Base-by-base conservation (phyloP, 2,797 vertebrate species). In the Galaxias olidus region DNA sequence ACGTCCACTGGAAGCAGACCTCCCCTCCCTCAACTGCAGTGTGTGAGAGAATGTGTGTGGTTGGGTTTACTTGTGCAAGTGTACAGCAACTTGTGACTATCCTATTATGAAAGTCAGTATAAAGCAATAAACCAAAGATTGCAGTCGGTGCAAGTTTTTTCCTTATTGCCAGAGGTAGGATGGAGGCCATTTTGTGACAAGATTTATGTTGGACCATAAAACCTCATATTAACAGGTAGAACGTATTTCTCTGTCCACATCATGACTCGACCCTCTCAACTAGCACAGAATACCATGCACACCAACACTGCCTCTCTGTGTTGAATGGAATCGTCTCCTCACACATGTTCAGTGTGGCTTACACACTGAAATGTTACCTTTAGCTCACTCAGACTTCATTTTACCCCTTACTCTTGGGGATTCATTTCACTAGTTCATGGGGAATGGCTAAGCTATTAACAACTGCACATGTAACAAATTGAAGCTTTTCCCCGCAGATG, bases 191-290 rank as follows among this genome's bases (percentile, higher is more conserved):
- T 68, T 56, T 60, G 42, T 56, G 56, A 45, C 41, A 61, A n/a
- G 58, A 70, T 54, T 80, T 77, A 79, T 46, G 59, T 57, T 70
- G 62, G 51, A 30, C 48, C 51, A 80, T 81, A 72, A 82, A 81
- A 71, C 15, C n/a, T 4, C 55, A 68, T 30, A 65, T 59, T 62
- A 73, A 70, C 56, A 78, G 50, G 18, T 64, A 42, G 9, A 15
- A 69, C 51, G 51, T 69, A 47, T 42, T 14, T 56, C 56, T 66
- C 46, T 45, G 40, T 63, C 40, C 43, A 65, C 47, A 63, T 63
- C 61, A 14, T 66, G 46, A 53, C 17, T 71, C 70, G 67, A 30
- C 4, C 12, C 59, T 47, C 51, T n/a, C 48, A 18, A 57, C 20
- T 17, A 50, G 18, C 3, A 43, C 17, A 70, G 20, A 69, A 44